Evolutionary conservation across 2,888 invertebrate species (phyloP).

Genomic region (Argyra leucocephala): DNA sequence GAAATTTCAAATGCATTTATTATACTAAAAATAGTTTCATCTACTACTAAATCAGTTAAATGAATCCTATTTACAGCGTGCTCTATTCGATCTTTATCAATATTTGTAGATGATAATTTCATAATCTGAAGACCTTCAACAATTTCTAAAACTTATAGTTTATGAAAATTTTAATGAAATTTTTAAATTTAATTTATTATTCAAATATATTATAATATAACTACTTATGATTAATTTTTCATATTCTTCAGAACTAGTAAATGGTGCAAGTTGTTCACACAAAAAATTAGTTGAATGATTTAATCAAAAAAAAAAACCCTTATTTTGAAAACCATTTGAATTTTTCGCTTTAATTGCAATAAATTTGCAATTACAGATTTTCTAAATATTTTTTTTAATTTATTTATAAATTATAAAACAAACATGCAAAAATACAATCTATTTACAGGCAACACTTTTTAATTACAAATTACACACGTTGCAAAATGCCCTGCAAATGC

Average conservation of each 20-base stretch:
- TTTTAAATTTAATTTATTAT: no score
- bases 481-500: no score
- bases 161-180: background rate
- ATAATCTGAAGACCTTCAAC: constrained; percentile 71
- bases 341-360: constrained; percentile 46
- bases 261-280: constrained; percentile 57
- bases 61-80: constrained; percentile 48
- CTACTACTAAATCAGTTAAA: constrained; percentile 39
- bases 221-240: constrained; percentile 57
- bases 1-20: constrained; percentile 78
- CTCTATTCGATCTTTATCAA: constrained; percentile 64
- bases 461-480: no score
- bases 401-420: no score
- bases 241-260: constrained; percentile 51
- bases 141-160: constrained; percentile 41
- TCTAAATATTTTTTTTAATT: no score
- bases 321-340: constrained; percentile 61
- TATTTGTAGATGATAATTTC: constrained; percentile 58
- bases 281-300: constrained; percentile 66
- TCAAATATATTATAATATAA: no score
- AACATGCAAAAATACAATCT: no score
- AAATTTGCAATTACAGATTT: no score
- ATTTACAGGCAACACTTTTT: no score
- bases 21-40: constrained; percentile 65
- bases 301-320: constrained; percentile 64